Evolutionary conservation across 2,888 invertebrate genomes (phyloP).

Genomic region (Limnephilus auricula): DNA sequence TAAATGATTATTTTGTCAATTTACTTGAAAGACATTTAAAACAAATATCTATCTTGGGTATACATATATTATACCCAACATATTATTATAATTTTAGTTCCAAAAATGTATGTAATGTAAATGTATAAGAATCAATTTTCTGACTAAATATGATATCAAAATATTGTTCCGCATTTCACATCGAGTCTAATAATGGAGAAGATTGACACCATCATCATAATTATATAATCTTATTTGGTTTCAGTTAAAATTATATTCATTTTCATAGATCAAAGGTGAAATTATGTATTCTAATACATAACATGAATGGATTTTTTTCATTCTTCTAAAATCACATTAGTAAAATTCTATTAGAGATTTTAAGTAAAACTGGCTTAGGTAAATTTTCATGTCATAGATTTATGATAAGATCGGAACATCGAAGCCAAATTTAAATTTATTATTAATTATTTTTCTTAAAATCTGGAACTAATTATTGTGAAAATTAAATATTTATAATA

Average conservation of each 20-base stretch:
- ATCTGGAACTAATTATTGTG: not conserved
- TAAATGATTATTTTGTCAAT: not conserved
- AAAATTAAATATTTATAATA: not conserved
- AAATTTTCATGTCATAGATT: not conserved
- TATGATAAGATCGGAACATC: not conserved
- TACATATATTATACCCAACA: not conserved
- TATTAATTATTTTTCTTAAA: not conserved
- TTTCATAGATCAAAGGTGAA: not conserved
- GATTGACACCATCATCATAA: not conserved
- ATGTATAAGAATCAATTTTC: not conserved
- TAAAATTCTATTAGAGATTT: not conserved
- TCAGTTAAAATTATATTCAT: not conserved
- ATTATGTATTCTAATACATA: not conserved
- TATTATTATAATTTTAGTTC: not conserved
- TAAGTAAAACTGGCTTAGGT: not conserved
- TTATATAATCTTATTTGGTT: not conserved
- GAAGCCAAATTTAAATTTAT: not conserved
- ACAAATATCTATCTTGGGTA: constrained; percentile 2
- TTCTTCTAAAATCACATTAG: not conserved
- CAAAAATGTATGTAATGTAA: not conserved
- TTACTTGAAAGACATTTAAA: not conserved
- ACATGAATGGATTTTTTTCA: not conserved
- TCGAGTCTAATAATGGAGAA: not conserved
- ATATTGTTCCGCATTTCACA: not conserved
- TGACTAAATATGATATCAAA: not conserved